Base-by-base conservation (phyloP, 2,888 invertebrate species). In the Thecophora atra region DNA sequence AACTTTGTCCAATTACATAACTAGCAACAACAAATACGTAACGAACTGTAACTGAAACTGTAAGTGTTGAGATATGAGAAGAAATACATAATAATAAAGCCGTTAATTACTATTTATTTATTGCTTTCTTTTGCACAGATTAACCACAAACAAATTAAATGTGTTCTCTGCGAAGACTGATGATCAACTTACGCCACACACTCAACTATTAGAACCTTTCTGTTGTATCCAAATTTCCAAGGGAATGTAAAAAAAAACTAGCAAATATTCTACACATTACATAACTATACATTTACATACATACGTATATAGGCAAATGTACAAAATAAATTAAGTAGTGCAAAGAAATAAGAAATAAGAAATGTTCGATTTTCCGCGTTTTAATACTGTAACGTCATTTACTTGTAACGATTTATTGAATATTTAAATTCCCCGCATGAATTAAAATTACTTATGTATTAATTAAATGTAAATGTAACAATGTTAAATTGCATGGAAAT, bases 321-420 rank as follows among this genome's bases (percentile, higher is more conserved):
- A 70, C 70, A 70, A 70, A 70, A 70, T 70, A 70, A 37, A 19
- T 51, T 70, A 70, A 70, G 70, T 70, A 70, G 70, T 63, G 63
- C 42, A 70, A 70, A 63, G 52, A 63, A 52, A 60, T 42, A 30
- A 30, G 63, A 70, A 52, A 52, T 58, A 63, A 63, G 30, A 21
- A 13, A 42, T 42, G 30, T 60, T 60, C 19, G 60, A n/a, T 28
- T n/a, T n/a, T 37, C n/a, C 11, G 37, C 37, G 37, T 51, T 24
- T 17, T 28, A 65, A 52, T 65, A 65, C 51, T 52, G 42, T 19
- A n/a, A n/a, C n/a, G n/a, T n/a, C n/a, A n/a, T n/a, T n/a, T n/a
- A n/a, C n/a, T n/a, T n/a, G n/a, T n/a, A n/a, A n/a, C n/a, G n/a
- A n/a, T n/a, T n/a, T n/a, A n/a, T n/a, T n/a, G n/a, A n/a, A n/a